These are phyloP conservation scores for Idaea biselata DNA, from an alignment of 2,888 invertebrate species.

Conservation along the genomic window DNA sequence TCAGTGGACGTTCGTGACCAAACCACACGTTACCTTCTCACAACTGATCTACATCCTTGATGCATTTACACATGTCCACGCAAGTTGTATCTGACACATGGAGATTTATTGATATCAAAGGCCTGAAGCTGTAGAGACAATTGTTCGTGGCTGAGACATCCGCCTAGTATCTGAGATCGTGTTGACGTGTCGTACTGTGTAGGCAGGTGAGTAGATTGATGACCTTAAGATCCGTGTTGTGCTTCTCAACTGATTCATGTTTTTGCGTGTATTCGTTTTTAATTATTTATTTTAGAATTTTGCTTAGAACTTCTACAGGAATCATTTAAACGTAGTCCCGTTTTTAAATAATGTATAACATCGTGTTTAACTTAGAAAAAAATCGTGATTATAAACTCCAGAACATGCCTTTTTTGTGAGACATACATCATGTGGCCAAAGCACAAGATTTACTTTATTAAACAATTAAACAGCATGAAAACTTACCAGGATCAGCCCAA, in stretches of 20 bases:
- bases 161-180: constrained; percentile 32
- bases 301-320: no score
- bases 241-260: neutral
- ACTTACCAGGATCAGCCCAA: constrained; percentile 48
- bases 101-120: constrained; percentile 17
- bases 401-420: no score
- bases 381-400: no score
- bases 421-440: no score
- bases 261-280: neutral
- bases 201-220: constrained; percentile 24
- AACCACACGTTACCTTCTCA: constrained; percentile 40
- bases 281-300: no score
- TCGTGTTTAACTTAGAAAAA: no score
- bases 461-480: neutral
- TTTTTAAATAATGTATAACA: no score
- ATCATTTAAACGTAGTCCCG: no score
- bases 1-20: constrained; percentile 46
- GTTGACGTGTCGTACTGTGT: constrained; percentile 24
- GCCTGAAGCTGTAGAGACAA: constrained; percentile 20
- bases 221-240: constrained; percentile 22
- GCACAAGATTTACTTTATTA: no score
- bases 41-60: constrained; percentile 57
- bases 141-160: constrained; percentile 35
- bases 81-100: constrained; percentile 16
- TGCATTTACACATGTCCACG: constrained; percentile 27